Base-by-base conservation (phyloP, 1,140 invertebrate species). In the Heterodera schachtii region DNA sequence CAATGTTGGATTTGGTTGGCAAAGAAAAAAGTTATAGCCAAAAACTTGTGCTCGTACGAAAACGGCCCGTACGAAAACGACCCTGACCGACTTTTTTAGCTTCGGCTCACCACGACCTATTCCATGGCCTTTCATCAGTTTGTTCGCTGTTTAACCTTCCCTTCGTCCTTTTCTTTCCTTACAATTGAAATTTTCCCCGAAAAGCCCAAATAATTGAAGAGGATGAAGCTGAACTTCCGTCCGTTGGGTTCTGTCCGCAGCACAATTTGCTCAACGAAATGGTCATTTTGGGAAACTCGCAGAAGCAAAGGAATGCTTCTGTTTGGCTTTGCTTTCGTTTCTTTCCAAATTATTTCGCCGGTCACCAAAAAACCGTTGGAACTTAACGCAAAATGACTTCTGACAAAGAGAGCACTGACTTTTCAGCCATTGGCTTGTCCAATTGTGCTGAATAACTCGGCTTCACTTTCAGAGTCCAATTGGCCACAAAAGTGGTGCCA, bases 371-470 rank as follows among this genome's bases (percentile, higher is more conserved):
- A 41, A 71, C 41, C 69, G 16, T 71, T 71, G 8, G 69, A 71
- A 43, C 69, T 71, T 31, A 46, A 41, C 2, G 19, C 67, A 69
- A 43, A 69, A 41, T 71, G 1, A 31, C 43, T 41, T 11, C 3
- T 11, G 31, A 16, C 11, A 19, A 71, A 71, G 1, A 5, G 19
- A 69, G 7, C 31, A 41, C 69, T 13, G 19, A 71, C 69, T 46
- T 46, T 41, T 78, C 66, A 16, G 46, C 31, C 4, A 69, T 47
- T 64, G n/a, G 46, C 9, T 21, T 64, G 43, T 78, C 21, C 49
- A 78, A 69, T 70, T 78, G 49, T 49, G 52, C 77, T 9, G 77
- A 78, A 78, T 78, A 78, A 21, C 77, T 78, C 70, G 57, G 77
- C 21, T 78, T 69, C 49, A 78, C 52, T 69, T 31, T 44, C 66